Percentiles rank a stretch among this genome's conserved stretches.
Conservation (phyloP, 2,888 invertebrate species). For the Tetragonula carbonaria region DNA sequence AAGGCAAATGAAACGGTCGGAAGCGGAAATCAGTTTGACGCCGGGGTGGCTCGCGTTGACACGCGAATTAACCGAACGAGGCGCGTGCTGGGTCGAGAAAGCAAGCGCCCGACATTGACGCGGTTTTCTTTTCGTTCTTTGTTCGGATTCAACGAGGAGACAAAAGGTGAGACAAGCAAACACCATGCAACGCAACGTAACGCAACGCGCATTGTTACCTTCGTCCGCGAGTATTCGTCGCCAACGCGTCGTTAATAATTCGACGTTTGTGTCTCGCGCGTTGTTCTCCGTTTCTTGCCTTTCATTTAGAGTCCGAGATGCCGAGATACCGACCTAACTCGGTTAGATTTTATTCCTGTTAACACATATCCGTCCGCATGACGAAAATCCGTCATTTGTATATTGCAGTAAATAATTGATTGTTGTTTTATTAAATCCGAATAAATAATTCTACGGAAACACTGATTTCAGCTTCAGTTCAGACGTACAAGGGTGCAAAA, state of each 20-base stretch:
- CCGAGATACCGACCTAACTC: neutral
- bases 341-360: neutral
- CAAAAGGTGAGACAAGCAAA: conserved; percentile 8
- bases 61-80: conserved; percentile 28
- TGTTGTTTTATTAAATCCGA: too few species aligned
- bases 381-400: too few species aligned
- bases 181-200: too few species aligned
- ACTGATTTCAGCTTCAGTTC: too few species aligned
- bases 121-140: neutral
- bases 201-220: too few species aligned
- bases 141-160: neutral
- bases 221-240: neutral
- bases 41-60: conserved; percentile 41
- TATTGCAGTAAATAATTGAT: too few species aligned
- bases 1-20: conserved; percentile 58
- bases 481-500: too few species aligned
- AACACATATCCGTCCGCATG: too few species aligned
- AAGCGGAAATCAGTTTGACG: conserved; percentile 72
- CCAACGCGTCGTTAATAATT: neutral
- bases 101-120: too few species aligned
- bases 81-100: neutral
- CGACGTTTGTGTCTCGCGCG: neutral
- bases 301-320: too few species aligned
- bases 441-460: too few species aligned
- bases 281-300: too few species aligned